Base-by-base conservation (phyloP, 2,797 vertebrate genomes). In the Halcyon leucocephala region DNA sequence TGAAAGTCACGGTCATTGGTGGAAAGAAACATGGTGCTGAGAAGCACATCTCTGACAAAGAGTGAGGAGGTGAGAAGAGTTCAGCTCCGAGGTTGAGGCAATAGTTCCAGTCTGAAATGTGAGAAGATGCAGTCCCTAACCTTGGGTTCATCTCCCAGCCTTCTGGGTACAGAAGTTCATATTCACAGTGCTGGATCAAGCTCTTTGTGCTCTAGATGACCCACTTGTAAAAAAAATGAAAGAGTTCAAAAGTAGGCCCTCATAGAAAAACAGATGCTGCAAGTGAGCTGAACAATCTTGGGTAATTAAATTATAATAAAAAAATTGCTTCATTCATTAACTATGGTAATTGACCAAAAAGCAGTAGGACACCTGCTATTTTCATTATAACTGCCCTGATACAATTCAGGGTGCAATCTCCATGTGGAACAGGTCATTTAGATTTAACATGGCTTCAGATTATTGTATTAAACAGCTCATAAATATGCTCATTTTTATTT, bases 311-410 rank as follows among this genome's bases (percentile, higher is more conserved):
- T 82, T 87, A 86, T 69, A 86, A 94, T 95, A 84, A 94, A 97
- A 97, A 93, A 82, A 24, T 67, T 70, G 78, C 82, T 92, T 89
- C 91, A 97, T 94, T 96, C 79, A 86, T 94, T 83, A 96, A 91
- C 93, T 95, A 72, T 66, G n/a, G 66, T 90, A 97, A 97, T 88
- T 97, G 95, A 97, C 82, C 78, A 93, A 95, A 96, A 96, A 96
- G 88, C 91, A 86, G 69, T 69, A 80, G 66, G 85, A 91, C 82
- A 77, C 82, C 87, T 54, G 70, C 85, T 95, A 92, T 93, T 94
- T 97, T 94, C 93, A 92, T 87, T 92, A 61, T 74, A 93, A 95
- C 65, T 82, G 81, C 55, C 86, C 89, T 12, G 4, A 71, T 64
- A 93, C 67, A 85, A 95, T 89, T 92, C 74, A 95, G 79, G 37